Percentiles rank a stretch among this genome's conserved stretches.
Conservation (phyloP, 2,113 vertebrate genomes). For the Triplophysa dalaica region DNA sequence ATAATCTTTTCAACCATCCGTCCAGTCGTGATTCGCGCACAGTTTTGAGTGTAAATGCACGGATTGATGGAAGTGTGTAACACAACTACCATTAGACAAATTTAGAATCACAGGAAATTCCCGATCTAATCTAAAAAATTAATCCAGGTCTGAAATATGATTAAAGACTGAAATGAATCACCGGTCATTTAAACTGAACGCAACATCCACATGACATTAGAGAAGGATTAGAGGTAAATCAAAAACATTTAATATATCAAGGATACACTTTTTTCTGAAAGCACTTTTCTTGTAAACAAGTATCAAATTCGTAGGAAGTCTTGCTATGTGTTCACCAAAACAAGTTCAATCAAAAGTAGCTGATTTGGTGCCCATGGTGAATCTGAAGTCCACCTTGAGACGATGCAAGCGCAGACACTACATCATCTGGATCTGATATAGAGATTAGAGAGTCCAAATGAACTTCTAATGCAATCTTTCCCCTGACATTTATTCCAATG, state of each 20-base stretch:
- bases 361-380: not conserved
- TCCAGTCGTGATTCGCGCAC: constrained; percentile 28
- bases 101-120: constrained; percentile 51
- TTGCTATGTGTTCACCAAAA: not conserved
- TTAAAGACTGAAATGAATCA: constrained; percentile 43
- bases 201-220: not conserved
- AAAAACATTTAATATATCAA: not conserved
- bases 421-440: constrained; percentile 3
- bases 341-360: not conserved
- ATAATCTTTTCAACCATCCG: constrained; percentile 37
- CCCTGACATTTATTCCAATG: constrained; percentile 36
- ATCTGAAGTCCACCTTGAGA: not conserved
- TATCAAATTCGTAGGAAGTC: not conserved
- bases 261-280: not conserved
- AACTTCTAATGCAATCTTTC: constrained; percentile 35
- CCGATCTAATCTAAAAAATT: constrained; percentile 43
- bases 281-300: not conserved
- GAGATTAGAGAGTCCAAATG: constrained; percentile 38
- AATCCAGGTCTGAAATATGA: constrained; percentile 46
- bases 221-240: constrained; percentile 7
- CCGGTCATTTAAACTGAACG: constrained; percentile 19
- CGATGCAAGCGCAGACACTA: constrained; percentile 5
- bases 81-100: constrained; percentile 53
- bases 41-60: constrained; percentile 37
- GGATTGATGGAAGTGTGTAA: constrained; percentile 40